Evolutionary conservation across 2,797 vertebrate genomes (phyloP), one percentile per base, ranked within the genome.

Genomic region (Eulemur coronatus): DNA sequence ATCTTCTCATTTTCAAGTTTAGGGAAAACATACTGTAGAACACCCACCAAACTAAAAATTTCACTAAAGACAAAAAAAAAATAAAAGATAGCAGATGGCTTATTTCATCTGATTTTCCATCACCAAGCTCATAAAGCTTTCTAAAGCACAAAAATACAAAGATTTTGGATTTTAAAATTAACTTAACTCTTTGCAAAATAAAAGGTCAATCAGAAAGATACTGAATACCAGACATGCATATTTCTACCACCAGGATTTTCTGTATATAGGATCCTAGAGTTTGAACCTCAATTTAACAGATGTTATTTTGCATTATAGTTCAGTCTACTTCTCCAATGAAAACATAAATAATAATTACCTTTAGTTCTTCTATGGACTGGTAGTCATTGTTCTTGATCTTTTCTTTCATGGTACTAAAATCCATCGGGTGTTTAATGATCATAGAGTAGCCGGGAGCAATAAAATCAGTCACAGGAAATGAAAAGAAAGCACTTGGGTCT

Each of bases 321-420:
- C 69, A 91, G 76, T 81, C 55, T 84, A 48, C 61, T 69, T 85
- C 84, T 84, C 59, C 48, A 94, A 38, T 65, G 95, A 96, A 20
- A 94, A 97, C 90, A 95, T 6, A 63, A 50, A 28, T 72, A 70
- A 94, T 7, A 72, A 87, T 84, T 99, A 99, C 99, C 99, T 99
- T 99, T 89, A 99, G 99, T 95, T 99, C 99, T 96, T 99, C 99
- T 98, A 99, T 98, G 50, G 99, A 99, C 97, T 99, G 99, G 98
- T 99, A 99, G 57, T 98, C 98, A 82, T 99, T 99, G 97, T 99
- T 99, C 98, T 99, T 99, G 90, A 99, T 99, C 98, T 99, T 99
- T 90, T 99, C 99, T 98, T 99, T 99, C 98, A 99, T 99, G 46
- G 99, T 99, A 97, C 99, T 99, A 97, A 99, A 99, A 98, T 99